phyloP scores from a whole-genome alignment of 2,888 invertebrate genomes.

The Agrochola litura region DNA sequence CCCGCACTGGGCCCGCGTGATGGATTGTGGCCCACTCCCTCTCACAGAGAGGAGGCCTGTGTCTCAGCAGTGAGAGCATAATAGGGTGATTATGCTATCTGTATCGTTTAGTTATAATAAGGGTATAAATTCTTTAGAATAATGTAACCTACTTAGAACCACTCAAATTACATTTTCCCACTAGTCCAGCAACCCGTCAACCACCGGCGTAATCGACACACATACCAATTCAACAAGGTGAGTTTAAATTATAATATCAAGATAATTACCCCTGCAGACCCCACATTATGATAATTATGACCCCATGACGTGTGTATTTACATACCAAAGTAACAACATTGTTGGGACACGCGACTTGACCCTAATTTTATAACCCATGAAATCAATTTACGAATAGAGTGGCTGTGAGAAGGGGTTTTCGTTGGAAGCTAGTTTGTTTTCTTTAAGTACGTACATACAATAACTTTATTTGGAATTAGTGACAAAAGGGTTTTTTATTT shows the following conservation, averaged over 20 bases:
- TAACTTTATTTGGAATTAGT: neutral
- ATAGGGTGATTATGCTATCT: too few species aligned
- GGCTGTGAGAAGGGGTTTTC: conserved; percentile 38
- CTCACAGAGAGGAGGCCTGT: too few species aligned
- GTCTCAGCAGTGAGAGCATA: too few species aligned
- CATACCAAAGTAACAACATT: conserved; percentile 64
- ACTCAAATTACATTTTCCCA: neutral
- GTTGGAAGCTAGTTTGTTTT: neutral
- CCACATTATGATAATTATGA: conserved; percentile 47
- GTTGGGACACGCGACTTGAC: conserved; percentile 41
- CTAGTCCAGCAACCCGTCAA: neutral
- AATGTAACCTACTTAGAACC: neutral
- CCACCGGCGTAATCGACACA: neutral
- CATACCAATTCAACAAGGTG: neutral
- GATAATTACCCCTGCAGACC: conserved; percentile 57
- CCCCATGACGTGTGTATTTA: conserved; percentile 61
- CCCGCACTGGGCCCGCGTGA: too few species aligned
- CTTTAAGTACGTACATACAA: neutral
- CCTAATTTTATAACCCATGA: conserved; percentile 56
- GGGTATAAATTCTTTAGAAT: neutral
- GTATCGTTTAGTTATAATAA: too few species aligned
- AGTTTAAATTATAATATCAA: conserved; percentile 56
- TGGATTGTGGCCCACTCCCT: too few species aligned
- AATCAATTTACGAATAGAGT: conserved; percentile 32
- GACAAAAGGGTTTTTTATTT: too few species aligned